These are phyloP conservation scores for Centruroides vittatus DNA, from an alignment of 1,140 invertebrate genomes.

Conservation along the genomic window DNA sequence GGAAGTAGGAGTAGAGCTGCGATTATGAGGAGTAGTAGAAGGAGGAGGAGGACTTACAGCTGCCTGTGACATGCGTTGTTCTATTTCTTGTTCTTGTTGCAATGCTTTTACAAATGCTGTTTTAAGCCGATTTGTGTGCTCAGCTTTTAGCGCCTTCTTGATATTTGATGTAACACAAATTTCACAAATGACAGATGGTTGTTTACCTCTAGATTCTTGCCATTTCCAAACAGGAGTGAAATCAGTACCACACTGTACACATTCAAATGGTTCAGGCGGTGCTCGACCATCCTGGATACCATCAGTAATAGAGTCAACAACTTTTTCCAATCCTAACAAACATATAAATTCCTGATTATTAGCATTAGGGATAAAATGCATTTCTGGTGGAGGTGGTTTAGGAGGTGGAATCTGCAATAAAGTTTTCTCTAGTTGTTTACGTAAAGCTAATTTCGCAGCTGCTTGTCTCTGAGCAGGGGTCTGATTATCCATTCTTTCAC, in stretches of 20 bases:
- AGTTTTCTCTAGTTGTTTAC: constrained; percentile 95
- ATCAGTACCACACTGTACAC: constrained; percentile 92
- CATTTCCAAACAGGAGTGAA: constrained; percentile 99
- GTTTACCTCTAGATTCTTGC: constrained; percentile 42
- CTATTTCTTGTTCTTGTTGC: constrained; percentile 97
- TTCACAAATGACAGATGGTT: constrained; percentile 74
- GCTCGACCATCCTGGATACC: constrained; percentile 29
- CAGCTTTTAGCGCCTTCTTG: constrained; percentile 91
- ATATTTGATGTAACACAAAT: constrained; percentile 96
- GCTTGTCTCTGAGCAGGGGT: constrained; percentile 89
- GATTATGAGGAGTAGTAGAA: not conserved
- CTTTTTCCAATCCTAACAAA: constrained; percentile 86
- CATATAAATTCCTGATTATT: constrained; percentile 96
- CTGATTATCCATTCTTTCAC: constrained; percentile 40
- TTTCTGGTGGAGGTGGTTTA: constrained; percentile 93
- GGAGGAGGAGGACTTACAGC: constrained; percentile 12
- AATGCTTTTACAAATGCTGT: constrained; percentile 94
- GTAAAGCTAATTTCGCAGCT: constrained; percentile 86
- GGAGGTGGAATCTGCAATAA: constrained; percentile 91
- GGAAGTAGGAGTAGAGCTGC: too few relatives aligned
- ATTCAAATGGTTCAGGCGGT: constrained; percentile 57
- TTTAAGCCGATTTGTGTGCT: constrained; percentile 93
- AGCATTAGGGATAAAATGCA: constrained; percentile 97
- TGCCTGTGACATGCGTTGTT: constrained; percentile 59
- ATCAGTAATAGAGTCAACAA: constrained; percentile 82